Conservation (phyloP, 2,888 invertebrate genomes). For the Synanthedon vespiformis region DNA sequence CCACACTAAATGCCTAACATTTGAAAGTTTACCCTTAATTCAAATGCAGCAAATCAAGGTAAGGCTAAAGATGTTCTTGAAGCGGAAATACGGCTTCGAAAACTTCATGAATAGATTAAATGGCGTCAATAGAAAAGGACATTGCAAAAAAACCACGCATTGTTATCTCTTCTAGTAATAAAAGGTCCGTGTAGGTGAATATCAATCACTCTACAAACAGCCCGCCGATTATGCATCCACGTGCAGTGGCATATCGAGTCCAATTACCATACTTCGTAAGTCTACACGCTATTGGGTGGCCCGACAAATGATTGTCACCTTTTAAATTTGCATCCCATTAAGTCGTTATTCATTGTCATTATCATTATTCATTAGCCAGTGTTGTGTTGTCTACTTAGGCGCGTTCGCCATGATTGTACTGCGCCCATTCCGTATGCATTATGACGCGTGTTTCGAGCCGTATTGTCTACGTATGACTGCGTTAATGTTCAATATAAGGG, state of each 20-base stretch:
- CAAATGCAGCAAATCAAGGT: too few relatives aligned
- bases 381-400: slow-evolving; percentile 18
- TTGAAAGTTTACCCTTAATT: too few relatives aligned
- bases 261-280: slow-evolving; percentile 49
- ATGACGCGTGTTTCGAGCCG: slow-evolving; percentile 11
- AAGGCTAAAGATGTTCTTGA: too few relatives aligned
- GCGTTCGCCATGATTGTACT: slow-evolving; percentile 48
- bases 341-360: slow-evolving; percentile 42
- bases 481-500: too few relatives aligned
- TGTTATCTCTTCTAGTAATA: slow-evolving; percentile 15
- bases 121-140: too few relatives aligned
- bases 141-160: too few relatives aligned
- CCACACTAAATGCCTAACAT: too few relatives aligned
- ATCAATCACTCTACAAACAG: slow-evolving; percentile 47
- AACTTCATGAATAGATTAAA: too few relatives aligned
- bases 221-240: slow-evolving; percentile 44
- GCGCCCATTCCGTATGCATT: slow-evolving; percentile 40
- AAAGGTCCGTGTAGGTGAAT: slow-evolving; percentile 21
- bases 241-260: slow-evolving; percentile 52
- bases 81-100: too few relatives aligned
- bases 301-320: slow-evolving; percentile 62
- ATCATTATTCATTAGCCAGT: slow-evolving; percentile 32
- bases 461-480: not conserved
- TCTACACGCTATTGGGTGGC: slow-evolving; percentile 49
- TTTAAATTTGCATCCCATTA: slow-evolving; percentile 47